Conservation (phyloP, 1,140 invertebrate species). For the Drosophila mayri region DNA sequence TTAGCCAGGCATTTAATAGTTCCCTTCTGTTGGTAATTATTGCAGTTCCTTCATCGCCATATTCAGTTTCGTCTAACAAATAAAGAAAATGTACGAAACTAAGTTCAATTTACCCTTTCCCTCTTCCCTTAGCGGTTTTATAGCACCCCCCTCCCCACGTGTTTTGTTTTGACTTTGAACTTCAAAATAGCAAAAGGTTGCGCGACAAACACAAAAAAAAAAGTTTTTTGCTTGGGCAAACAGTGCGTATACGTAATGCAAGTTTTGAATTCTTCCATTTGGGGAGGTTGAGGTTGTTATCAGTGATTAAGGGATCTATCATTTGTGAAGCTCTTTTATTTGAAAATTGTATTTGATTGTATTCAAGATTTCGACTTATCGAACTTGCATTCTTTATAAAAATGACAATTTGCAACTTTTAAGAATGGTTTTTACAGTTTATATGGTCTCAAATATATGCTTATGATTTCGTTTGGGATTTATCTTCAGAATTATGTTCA, state of each 20-base stretch:
- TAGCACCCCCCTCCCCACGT: too few relatives aligned
- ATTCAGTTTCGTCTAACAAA: constrained; percentile 34
- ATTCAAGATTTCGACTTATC: too few relatives aligned
- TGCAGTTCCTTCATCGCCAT: background rate
- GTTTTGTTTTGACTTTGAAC: constrained; percentile 43
- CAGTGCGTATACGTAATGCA: constrained; percentile 36
- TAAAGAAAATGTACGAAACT: background rate
- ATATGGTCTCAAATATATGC: too few relatives aligned
- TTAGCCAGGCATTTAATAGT: constrained; percentile 9
- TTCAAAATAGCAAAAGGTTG: constrained; percentile 23
- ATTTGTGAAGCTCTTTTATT: background rate
- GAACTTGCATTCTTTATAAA: background rate
- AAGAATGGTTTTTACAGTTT: too few relatives aligned
- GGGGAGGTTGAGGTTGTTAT: background rate
- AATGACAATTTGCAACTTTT: background rate
- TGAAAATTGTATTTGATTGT: too few relatives aligned
- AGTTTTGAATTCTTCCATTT: background rate
- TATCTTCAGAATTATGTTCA: background rate
- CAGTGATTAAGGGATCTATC: background rate
- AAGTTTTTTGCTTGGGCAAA: background rate
- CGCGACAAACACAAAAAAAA: background rate
- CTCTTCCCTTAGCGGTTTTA: background rate
- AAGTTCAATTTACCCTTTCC: constrained; percentile 14
- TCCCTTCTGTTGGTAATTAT: constrained; percentile 1
- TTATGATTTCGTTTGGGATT: background rate